Evolutionary conservation across 2,113 vertebrate species (phyloP), one percentile per base, ranked within the genome.

Genomic region (Sceloporus undulatus): DNA sequence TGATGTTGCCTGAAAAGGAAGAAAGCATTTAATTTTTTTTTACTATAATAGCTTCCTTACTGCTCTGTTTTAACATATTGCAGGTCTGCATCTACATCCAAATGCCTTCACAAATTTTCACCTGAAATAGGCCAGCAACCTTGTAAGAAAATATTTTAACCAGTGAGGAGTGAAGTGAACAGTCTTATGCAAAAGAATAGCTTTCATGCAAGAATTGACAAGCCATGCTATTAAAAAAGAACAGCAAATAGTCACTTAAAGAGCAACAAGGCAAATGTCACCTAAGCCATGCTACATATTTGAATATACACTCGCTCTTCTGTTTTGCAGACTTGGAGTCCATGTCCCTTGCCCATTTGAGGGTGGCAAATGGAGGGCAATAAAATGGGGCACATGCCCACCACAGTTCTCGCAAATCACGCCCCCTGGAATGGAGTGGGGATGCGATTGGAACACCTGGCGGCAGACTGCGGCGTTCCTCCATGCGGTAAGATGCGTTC

Each of bases 1-100:
- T 92, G 96, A 87, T 94, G 94, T 92, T 95, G 94, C 96, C 97
- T 98, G 97, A 80, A 97, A 96, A 92, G 92, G 75, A 91, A 96
- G 91, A 94, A 94, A 94, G 88, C 75, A 95, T 95, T 96, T 77
- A 88, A 92, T 87, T 83, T 62, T 79, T 4, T 48, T 97, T 88
- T 96, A 96, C 92, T 92, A 85, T 9, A 9, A 40, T 27, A 21
- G 54, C 40, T 34, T 90, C 52, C 16, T 86, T 86, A 21, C 5
- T 84, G 13, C 10, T 40, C n/a, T 68, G 80, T 82, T 34, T 81
- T 82, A 90, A 74, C 88, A 79, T 19, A 87, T 87, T 84, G 79
- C 19, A 91, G 92, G 87, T 48, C 42, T 82, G 48, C 83, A 95
- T 92, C 82, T 74, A 93, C 92, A 88, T 89, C 74, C 89, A 94